Evolutionary conservation across 2,113 vertebrate genomes (phyloP).

Genomic region (Hassar affinis): DNA sequence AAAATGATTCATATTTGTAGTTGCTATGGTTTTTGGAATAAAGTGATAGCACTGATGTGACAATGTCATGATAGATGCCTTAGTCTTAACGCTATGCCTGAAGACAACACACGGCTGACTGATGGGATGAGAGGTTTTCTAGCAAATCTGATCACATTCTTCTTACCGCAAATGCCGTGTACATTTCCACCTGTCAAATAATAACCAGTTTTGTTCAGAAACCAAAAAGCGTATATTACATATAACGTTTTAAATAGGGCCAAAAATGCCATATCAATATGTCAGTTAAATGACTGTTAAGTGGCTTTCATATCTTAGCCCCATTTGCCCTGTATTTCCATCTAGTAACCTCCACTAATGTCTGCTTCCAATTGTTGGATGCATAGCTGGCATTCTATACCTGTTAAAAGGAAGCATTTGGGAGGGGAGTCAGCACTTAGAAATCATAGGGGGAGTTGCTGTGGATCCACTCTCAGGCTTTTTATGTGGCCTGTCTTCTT

Average conservation of each 20-base stretch:
- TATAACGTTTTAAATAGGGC: background rate
- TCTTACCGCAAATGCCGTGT: background rate
- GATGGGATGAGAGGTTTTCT: background rate
- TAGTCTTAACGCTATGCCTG: background rate
- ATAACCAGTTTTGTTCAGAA: background rate
- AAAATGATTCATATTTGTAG: background rate
- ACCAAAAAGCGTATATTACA: no score
- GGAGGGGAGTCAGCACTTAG: slow-evolving; percentile 22
- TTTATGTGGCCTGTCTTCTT: slow-evolving; percentile 46
- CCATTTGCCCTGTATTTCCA: background rate
- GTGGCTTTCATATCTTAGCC: background rate
- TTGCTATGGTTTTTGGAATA: background rate
- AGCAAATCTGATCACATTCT: background rate
- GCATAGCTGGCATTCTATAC: slow-evolving; percentile 52
- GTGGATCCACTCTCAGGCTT: slow-evolving; percentile 37
- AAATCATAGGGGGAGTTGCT: slow-evolving; percentile 47
- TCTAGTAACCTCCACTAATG: background rate
- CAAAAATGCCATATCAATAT: background rate
- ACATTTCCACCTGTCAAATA: background rate
- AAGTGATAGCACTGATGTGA: background rate
- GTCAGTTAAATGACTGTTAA: background rate
- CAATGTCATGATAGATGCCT: background rate
- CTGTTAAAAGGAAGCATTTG: slow-evolving; percentile 14
- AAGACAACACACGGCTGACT: background rate
- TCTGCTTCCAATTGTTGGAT: slow-evolving; percentile 45